These are phyloP conservation scores for Rhingia campestris DNA, from an alignment of 2,888 invertebrate species.

Conservation along the genomic window DNA sequence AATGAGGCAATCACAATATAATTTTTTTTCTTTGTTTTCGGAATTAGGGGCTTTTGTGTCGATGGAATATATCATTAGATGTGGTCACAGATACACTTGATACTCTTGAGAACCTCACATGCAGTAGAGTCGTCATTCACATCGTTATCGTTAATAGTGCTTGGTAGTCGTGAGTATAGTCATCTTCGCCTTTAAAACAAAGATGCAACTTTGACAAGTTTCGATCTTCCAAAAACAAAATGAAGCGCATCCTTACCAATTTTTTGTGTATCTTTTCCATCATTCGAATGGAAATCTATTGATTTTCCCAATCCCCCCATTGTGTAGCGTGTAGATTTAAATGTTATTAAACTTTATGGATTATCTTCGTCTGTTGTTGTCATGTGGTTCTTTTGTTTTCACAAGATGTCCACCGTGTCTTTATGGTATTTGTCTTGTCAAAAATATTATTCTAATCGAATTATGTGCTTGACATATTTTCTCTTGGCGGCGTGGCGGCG, in stretches of 20 bases:
- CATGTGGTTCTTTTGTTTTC: slow-evolving; percentile 23
- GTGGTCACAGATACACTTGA: slow-evolving; percentile 46
- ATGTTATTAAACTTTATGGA: slow-evolving; percentile 54
- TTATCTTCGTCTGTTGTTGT: neutral
- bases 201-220: slow-evolving; percentile 4
- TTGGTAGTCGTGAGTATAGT: too few relatives aligned
- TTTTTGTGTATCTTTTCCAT: neutral
- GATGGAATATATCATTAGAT: slow-evolving; percentile 48
- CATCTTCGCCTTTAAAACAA: neutral
- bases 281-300: slow-evolving; percentile 21
- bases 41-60: slow-evolving; percentile 58
- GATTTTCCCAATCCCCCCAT: slow-evolving; percentile 18
- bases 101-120: slow-evolving; percentile 52
- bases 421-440: neutral
- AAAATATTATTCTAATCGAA: slow-evolving; percentile 31
- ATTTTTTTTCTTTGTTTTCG: neutral
- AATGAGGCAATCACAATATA: slow-evolving; percentile 26
- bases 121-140: slow-evolving; percentile 11
- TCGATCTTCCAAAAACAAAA: neutral
- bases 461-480: slow-evolving; percentile 36
- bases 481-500: neutral
- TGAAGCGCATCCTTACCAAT: slow-evolving; percentile 17
- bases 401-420: neutral
- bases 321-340: slow-evolving; percentile 46
- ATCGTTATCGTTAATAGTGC: neutral